Percentiles rank a stretch among this genome's conserved stretches.
These are phyloP conservation scores for Psephotus haematonotus DNA, from an alignment of 2,113 vertebrate genomes.

Conservation along the genomic window DNA sequence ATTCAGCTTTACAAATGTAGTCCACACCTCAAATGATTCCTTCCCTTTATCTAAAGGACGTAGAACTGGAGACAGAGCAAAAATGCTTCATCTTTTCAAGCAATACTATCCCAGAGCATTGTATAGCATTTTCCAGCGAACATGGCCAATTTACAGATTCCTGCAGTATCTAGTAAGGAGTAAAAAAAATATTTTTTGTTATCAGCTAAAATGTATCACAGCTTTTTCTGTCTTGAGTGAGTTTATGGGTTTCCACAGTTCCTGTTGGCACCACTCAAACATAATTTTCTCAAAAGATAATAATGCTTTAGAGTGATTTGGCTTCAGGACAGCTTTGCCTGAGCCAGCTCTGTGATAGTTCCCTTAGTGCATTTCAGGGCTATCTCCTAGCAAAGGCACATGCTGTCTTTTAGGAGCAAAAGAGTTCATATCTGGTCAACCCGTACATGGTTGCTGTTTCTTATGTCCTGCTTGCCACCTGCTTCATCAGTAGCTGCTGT, in stretches of 20 bases:
- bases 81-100: neutral
- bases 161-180: neutral
- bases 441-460: rapidly evolving
- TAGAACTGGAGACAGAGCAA: neutral
- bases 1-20: neutral
- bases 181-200: neutral
- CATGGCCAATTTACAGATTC: neutral
- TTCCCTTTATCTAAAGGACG: neutral
- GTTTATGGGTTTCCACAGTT: neutral
- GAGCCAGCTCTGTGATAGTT: neutral
- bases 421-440: rapidly evolving
- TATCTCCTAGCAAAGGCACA: rapidly evolving
- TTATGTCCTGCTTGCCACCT: neutral
- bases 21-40: neutral
- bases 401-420: neutral
- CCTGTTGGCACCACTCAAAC: neutral
- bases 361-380: neutral
- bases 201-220: neutral
- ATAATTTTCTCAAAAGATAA: neutral
- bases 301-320: neutral
- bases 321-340: neutral
- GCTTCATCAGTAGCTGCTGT: neutral
- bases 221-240: neutral
- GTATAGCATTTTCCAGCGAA: neutral
- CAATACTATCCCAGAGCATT: neutral